A percentile compares a stretch with the other conserved stretches of the same genome.
phyloP scores from a whole-genome alignment of 2,113 vertebrate species.

The Aptenodytes patagonicus region DNA sequence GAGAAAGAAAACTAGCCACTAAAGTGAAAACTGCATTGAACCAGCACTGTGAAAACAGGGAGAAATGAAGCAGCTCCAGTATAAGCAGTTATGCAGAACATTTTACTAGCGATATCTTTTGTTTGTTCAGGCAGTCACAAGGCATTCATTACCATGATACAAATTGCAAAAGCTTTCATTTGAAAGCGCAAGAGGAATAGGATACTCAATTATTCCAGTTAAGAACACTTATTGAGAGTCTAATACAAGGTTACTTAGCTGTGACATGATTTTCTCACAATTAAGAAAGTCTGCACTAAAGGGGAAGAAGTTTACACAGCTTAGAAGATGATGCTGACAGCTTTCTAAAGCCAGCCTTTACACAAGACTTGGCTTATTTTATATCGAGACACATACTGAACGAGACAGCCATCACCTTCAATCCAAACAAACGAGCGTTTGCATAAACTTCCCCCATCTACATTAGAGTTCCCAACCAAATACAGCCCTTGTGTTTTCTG shows the following conservation, averaged over 20 bases:
- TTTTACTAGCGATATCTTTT: neutral
- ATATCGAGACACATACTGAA: neutral
- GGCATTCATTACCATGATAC: neutral
- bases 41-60: neutral
- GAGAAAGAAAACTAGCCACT: neutral
- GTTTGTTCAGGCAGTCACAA: neutral
- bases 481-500: neutral
- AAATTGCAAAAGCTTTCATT: neutral
- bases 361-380: neutral
- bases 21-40: neutral
- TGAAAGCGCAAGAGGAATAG: neutral
- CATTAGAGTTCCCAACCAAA: neutral
- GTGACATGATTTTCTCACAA: neutral
- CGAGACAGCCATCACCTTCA: neutral
- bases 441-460: neutral
- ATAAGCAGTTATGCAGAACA: neutral
- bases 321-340: neutral
- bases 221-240: neutral
- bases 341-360: neutral
- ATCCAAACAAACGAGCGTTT: neutral
- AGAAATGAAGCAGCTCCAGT: neutral
- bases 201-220: neutral
- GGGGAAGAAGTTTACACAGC: neutral
- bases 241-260: neutral
- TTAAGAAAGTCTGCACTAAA: neutral